Base-by-base conservation (phyloP, 2,797 vertebrate species). In the Rousettus madagascariensis region DNA sequence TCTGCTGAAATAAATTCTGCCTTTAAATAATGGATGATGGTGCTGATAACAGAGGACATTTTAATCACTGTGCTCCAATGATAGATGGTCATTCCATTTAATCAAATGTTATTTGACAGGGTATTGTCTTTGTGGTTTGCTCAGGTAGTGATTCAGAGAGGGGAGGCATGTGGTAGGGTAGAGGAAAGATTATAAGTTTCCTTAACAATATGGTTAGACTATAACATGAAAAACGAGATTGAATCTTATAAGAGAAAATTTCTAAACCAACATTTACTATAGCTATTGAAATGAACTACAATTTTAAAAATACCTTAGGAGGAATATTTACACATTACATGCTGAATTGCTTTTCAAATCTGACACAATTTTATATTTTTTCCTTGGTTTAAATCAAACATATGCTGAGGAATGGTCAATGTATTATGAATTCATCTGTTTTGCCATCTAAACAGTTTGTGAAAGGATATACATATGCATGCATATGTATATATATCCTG, bases 21-120 rank as follows among this genome's bases (percentile, higher is more conserved):
- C 75, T 98, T 97, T 97, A 95, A 97, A 96, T 98, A 98, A 98
- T 95, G 80, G 89, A 98, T 97, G 83, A 96, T 86, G 63, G 66
- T 61, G 19, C 78, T 98, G 96, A 98, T 98, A 98, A 97, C 74
- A 97, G 90, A 94, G 83, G 97, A 97, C 96, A 94, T 98, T 98
- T 98, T 98, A 98, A 98, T 98, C 97, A 97, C 88, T 78, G 16
- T 89, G 59, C 16, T 86, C 30, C 94, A 71, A 96, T 98, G 97
- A 98, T 97, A 97, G 85, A 98, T 98, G 91, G 59, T 66, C 98
- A 96, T 85, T 51, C 68, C 69, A 69, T 92, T 97, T 97, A 98
- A 98, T 97, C 97, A 95, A 98, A 97, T 96, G 90, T 94, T 97
- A 92, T 72, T 97, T 98, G 97, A 97, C 91, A 97, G n/a, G 71